A percentile compares a stretch with the other conserved stretches of the same genome.
These are phyloP conservation scores for Hirtodrosophila trivittata DNA, from an alignment of 2,888 invertebrate species.

Conservation along the genomic window DNA sequence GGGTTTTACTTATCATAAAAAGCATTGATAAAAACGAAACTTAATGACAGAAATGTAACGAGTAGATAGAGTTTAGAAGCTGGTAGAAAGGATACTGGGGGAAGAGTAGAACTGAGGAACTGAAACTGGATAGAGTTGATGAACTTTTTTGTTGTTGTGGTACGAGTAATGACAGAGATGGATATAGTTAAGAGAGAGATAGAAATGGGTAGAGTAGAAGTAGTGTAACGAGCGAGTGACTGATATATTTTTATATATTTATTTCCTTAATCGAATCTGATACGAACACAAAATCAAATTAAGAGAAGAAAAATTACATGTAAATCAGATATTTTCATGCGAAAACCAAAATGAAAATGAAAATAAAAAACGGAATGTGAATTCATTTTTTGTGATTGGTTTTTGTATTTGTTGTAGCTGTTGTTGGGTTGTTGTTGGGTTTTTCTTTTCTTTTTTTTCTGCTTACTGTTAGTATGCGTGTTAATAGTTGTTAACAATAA, in stretches of 20 bases:
- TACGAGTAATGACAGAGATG: slow-evolving; percentile 1
- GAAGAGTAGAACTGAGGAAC: slow-evolving; percentile 5
- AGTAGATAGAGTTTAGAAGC: slow-evolving; percentile 11
- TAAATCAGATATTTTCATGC: slow-evolving; percentile 40
- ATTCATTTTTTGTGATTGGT: slow-evolving; percentile 41
- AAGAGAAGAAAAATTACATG: slow-evolving; percentile 9
- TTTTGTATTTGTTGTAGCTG: slow-evolving; percentile 80
- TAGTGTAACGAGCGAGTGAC: slow-evolving; percentile 46
- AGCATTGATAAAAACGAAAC: slow-evolving; percentile 63
- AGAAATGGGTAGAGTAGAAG: slow-evolving; percentile 20
- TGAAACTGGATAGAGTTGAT: slow-evolving; percentile 21
- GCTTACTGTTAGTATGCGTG: slow-evolving; percentile 65
- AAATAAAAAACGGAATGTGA: slow-evolving; percentile 14
- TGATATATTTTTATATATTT: slow-evolving; percentile 24
- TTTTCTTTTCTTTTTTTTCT: no score
- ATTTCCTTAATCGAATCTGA: neutral
- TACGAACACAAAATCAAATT: slow-evolving; percentile 11
- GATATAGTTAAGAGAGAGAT: neutral
- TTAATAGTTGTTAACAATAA: slow-evolving; percentile 61
- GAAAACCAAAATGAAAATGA: slow-evolving; percentile 15
- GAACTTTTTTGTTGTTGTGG: slow-evolving; percentile 83
- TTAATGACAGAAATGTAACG: slow-evolving; percentile 43
- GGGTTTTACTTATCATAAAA: slow-evolving; percentile 56
- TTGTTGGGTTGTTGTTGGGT: slow-evolving; percentile 60
- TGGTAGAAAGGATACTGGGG: slow-evolving; percentile 31